phyloP scores from a whole-genome alignment of 1,140 invertebrate species.

The Scaptomyza graminum region DNA sequence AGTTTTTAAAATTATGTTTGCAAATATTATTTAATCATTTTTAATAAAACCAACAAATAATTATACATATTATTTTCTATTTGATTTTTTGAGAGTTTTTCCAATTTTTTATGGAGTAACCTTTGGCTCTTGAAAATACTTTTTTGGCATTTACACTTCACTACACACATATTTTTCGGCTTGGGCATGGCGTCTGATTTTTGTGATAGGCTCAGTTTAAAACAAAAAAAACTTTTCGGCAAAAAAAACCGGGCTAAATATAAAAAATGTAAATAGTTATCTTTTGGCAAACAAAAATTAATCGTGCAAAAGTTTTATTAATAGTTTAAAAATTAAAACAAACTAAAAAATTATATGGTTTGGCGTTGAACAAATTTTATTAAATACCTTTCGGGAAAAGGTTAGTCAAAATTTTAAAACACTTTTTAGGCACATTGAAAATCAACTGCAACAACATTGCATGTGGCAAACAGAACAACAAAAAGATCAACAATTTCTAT shows the following conservation, averaged over 20 bases:
- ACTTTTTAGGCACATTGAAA: conserved; percentile 73
- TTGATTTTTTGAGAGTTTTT: conserved; percentile 1
- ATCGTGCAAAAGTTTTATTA: conserved; percentile 77
- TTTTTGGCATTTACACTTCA: conserved; percentile 48
- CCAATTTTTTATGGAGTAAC: conserved; percentile 30
- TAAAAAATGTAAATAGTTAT: conserved; percentile 63
- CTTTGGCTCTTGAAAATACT: conserved; percentile 22
- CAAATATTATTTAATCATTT: conserved; percentile 71
- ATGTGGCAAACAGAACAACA: conserved; percentile 60
- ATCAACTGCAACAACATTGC: conserved; percentile 49
- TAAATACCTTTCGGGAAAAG: conserved; percentile 29
- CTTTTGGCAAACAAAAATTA: conserved; percentile 32
- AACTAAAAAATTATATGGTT: conserved; percentile 49
- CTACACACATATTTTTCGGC: conserved; percentile 48
- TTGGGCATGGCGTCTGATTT: conserved; percentile 68
- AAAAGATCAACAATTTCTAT: conserved; percentile 57
- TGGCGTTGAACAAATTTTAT: conserved; percentile 62
- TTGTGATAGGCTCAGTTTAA: conserved; percentile 72
- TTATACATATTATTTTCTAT: conserved; percentile 27
- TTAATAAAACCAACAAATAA: conserved; percentile 62
- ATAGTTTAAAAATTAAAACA: conserved; percentile 37
- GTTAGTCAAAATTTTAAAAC: conserved; percentile 78
- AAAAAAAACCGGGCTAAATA: conserved; percentile 38
- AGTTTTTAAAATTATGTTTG: conserved; percentile 66
- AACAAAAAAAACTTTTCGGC: conserved; percentile 46